Evolutionary conservation across 2,888 invertebrate species (phyloP).

Genomic region (Apomyelois bistriatella): DNA sequence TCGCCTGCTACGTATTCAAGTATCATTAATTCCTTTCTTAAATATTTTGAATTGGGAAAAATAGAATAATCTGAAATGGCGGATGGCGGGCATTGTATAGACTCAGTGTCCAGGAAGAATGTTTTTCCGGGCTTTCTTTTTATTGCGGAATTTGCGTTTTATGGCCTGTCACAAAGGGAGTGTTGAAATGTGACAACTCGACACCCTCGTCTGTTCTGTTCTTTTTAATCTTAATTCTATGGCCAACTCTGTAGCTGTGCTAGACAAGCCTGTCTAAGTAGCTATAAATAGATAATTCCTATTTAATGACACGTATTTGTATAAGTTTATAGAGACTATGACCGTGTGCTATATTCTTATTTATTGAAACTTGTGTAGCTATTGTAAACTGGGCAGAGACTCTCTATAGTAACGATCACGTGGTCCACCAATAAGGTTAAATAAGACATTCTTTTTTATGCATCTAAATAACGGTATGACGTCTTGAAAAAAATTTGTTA

Average conservation of each 20-base stretch:
- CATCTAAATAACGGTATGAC: too few species aligned
- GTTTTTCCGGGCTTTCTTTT: constrained; percentile 71
- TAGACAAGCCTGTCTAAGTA: background rate
- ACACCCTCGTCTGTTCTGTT: constrained; percentile 47
- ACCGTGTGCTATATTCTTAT: too few species aligned
- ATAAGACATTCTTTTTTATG: too few species aligned
- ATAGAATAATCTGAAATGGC: constrained; percentile 73
- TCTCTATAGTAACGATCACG: too few species aligned
- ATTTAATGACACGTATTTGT: too few species aligned
- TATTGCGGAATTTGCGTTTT: constrained; percentile 79
- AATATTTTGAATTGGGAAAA: constrained; percentile 75
- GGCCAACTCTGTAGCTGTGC: constrained; percentile 29
- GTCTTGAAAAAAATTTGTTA: too few species aligned
- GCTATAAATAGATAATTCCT: too few species aligned
- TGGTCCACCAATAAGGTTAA: too few species aligned
- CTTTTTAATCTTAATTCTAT: constrained; percentile 35
- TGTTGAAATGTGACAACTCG: constrained; percentile 63
- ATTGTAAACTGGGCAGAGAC: too few species aligned
- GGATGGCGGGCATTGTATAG: constrained; percentile 72
- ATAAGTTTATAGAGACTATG: too few species aligned
- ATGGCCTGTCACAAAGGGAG: constrained; percentile 68
- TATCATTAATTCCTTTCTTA: constrained; percentile 74
- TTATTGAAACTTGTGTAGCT: too few species aligned
- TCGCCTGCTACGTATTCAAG: constrained; percentile 34
- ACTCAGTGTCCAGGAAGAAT: constrained; percentile 78